phyloP scores from a whole-genome alignment of 2,113 vertebrate species.

The Hemiscyllium ocellatum region DNA sequence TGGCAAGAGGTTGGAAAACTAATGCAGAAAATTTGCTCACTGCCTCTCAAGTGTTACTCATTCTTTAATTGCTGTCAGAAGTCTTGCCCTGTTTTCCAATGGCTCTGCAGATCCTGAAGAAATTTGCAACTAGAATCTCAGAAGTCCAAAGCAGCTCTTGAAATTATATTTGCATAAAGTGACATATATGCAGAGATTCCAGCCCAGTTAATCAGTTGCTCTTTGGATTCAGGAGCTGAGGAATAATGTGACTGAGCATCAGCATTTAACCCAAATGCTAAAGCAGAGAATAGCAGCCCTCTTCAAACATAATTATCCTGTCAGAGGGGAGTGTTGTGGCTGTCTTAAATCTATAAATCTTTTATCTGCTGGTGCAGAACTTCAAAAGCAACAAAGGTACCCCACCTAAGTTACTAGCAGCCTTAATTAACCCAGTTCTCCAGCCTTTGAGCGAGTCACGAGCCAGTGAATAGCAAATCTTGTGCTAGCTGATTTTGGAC shows the following conservation, averaged over 20 bases:
- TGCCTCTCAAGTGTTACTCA: not conserved
- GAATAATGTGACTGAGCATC: too few species aligned
- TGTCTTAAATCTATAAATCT: slow-evolving; percentile 17
- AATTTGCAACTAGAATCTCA: not conserved
- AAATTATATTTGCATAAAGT: not conserved
- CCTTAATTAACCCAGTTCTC: slow-evolving; percentile 20
- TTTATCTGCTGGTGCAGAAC: slow-evolving; percentile 17
- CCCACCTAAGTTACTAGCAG: slow-evolving; percentile 22
- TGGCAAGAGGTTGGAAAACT: not conserved
- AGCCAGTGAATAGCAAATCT: slow-evolving; percentile 4
- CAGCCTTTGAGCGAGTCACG: slow-evolving; percentile 13
- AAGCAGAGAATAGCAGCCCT: not conserved
- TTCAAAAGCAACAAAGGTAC: slow-evolving; percentile 23
- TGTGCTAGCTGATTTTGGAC: slow-evolving; percentile 8
- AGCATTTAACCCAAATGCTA: not conserved
- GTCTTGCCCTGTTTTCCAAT: not conserved
- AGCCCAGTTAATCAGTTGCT: not conserved
- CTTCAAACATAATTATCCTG: slow-evolving; percentile 33
- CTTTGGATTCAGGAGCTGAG: not conserved
- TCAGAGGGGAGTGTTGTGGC: not conserved
- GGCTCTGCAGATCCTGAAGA: not conserved
- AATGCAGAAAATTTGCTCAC: not conserved
- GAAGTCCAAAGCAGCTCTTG: not conserved
- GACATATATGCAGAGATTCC: too few species aligned
- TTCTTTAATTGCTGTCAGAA: not conserved